Percentiles rank a stretch among this genome's conserved stretches.
phyloP scores from a whole-genome alignment of 2,888 invertebrate species.

The Idaea biselata region DNA sequence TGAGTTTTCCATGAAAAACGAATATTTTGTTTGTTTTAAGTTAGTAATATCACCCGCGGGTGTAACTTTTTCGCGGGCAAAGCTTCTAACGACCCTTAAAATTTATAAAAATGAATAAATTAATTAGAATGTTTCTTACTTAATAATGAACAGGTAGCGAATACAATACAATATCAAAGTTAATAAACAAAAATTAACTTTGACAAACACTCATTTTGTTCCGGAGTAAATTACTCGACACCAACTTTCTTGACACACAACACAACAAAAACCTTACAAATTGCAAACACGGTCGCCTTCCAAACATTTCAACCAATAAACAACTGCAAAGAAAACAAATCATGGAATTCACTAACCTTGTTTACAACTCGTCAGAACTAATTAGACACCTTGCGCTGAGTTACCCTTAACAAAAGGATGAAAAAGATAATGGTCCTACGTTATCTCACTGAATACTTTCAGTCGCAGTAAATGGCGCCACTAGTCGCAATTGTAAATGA shows the following conservation, averaged over 20 bases:
- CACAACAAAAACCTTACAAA: neutral
- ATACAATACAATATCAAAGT: neutral
- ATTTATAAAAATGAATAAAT: too few species aligned
- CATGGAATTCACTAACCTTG: neutral
- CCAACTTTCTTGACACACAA: neutral
- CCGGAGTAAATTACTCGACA: neutral
- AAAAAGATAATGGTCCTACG: too few species aligned
- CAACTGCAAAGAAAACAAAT: constrained; percentile 1
- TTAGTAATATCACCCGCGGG: too few species aligned
- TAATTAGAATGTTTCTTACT: too few species aligned
- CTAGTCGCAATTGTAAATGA: too few species aligned
- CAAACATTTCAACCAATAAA: neutral
- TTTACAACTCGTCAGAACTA: neutral
- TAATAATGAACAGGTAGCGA: neutral
- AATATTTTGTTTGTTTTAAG: too few species aligned
- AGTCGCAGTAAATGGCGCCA: too few species aligned
- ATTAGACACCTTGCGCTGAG: neutral
- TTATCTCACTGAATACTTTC: too few species aligned
- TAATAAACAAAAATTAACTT: neutral
- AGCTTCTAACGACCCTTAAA: too few species aligned
- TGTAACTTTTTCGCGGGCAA: too few species aligned
- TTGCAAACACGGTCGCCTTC: neutral
- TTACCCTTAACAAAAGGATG: neutral
- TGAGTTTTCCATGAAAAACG: too few species aligned
- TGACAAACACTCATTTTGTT: neutral